phyloP scores from a whole-genome alignment of 1,140 invertebrate species.

The Eumaeus atala region DNA sequence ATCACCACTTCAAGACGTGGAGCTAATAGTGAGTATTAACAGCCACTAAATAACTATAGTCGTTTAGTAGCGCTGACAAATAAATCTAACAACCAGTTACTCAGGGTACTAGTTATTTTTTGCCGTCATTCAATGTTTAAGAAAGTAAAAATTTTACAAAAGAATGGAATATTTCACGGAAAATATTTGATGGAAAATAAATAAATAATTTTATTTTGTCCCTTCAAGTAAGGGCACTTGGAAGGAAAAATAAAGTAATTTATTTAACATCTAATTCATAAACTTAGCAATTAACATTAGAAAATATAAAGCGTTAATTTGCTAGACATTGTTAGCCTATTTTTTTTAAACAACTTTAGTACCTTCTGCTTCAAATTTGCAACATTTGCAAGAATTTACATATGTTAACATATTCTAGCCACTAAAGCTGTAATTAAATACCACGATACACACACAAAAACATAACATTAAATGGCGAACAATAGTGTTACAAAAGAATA shows the following conservation, averaged over 20 bases:
- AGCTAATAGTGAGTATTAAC: slow-evolving; percentile 59
- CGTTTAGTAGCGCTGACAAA: slow-evolving; percentile 26
- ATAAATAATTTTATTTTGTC: too few species aligned
- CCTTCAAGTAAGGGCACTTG: too few species aligned
- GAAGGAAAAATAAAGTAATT: too few species aligned
- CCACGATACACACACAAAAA: background rate
- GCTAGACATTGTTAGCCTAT: too few species aligned
- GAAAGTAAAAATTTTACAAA: background rate
- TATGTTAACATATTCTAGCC: slow-evolving; percentile 16
- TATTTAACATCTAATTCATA: too few species aligned
- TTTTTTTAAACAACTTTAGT: slow-evolving; percentile 16
- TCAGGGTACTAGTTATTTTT: slow-evolving; percentile 9
- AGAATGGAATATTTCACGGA: background rate
- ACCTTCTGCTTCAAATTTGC: slow-evolving; percentile 13
- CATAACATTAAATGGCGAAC: slow-evolving; percentile 37
- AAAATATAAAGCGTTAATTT: too few species aligned
- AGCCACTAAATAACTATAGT: slow-evolving; percentile 49
- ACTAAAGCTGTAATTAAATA: slow-evolving; percentile 23
- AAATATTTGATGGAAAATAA: too few species aligned
- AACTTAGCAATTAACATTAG: too few species aligned
- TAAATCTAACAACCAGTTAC: slow-evolving; percentile 22
- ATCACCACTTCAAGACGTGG: slow-evolving; percentile 45
- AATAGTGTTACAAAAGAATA: background rate
- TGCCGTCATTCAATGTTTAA: slow-evolving; percentile 11
- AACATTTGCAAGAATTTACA: background rate